Evolutionary conservation across 1,140 invertebrate species (phyloP).

Genomic region (Daktulosphaira vitifoliae): DNA sequence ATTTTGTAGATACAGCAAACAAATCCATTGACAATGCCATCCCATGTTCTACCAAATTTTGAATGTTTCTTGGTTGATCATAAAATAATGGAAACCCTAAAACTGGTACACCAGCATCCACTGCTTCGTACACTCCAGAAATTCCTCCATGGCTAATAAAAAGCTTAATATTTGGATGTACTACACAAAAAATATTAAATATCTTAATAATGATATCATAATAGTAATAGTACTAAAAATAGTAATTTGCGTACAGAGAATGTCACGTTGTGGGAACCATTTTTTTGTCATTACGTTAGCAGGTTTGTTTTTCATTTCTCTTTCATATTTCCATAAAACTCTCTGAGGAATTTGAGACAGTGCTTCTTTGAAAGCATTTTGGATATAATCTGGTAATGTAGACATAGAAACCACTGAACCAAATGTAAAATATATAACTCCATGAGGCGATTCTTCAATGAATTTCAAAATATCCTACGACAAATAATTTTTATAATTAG

Average conservation of each 20-base stretch:
- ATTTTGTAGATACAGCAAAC: slow-evolving; percentile 40
- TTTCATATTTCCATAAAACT: slow-evolving; percentile 52
- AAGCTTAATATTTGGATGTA: slow-evolving; percentile 44
- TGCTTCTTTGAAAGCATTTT: slow-evolving; percentile 43
- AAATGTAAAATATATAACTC: slow-evolving; percentile 54
- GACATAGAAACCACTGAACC: slow-evolving; percentile 47
- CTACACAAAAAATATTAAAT: slow-evolving; percentile 35
- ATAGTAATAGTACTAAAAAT: too few species aligned
- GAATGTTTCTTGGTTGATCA: slow-evolving; percentile 45
- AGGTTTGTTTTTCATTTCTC: slow-evolving; percentile 45
- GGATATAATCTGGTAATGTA: slow-evolving; percentile 42
- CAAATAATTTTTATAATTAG: not conserved
- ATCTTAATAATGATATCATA: too few species aligned
- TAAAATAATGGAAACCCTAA: slow-evolving; percentile 46
- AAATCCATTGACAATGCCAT: slow-evolving; percentile 41
- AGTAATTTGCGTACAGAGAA: slow-evolving; percentile 39
- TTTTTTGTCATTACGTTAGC: slow-evolving; percentile 45
- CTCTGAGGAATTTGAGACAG: slow-evolving; percentile 47
- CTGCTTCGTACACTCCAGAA: slow-evolving; percentile 46
- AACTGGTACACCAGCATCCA: slow-evolving; percentile 48
- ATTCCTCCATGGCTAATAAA: slow-evolving; percentile 49
- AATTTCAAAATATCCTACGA: slow-evolving; percentile 51
- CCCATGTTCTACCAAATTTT: slow-evolving; percentile 42
- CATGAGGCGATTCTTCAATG: slow-evolving; percentile 49
- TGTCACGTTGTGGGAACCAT: slow-evolving; percentile 44